Base-by-base conservation (phyloP, 2,888 invertebrate genomes). In the Vanessa cardui region DNA sequence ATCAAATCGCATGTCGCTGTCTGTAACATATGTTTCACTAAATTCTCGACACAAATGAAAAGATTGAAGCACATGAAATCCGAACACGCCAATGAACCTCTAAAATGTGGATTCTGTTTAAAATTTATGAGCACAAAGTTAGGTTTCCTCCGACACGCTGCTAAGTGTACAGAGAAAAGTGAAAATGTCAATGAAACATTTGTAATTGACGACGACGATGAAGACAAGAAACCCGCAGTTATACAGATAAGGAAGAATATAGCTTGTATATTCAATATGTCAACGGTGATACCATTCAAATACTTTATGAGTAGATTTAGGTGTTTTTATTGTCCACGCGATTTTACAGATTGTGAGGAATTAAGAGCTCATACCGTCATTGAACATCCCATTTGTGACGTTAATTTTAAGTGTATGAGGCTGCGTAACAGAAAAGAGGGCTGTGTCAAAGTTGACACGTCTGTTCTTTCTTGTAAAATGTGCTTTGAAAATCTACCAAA, bases 271-370 rank as follows among this genome's bases (percentile, higher is more conserved):
- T 74, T 91, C 0, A 90, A 89, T 64, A 87, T 85, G 82, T 86
- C 89, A 0, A 87, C 88, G 0, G 87, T 83, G 2, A 73, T 90
- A n/a, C 91, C 91, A 0, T 91, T 91, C 58, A 90, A 88, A 70
- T 84, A 82, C 73, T 89, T 81, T 68, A 81, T 86, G 79, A 86
- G 83, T 63, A 82, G 81, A 62, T 89, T 90, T 62, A 73, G 85
- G 26, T 92, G 92, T 72, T 92, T 91, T 65, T 92, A 88, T 66
- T 92, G 91, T 69, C 74, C 86, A 0, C 82, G 84, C 77, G 83
- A 87, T 62, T 91, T 87, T 52, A 76, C 72, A 0, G 80, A 83
- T 21, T 86, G 88, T 64, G 80, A 83, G 2, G 81, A 82, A 45
- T 77, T 92, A 8, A 87, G 82, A 71, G 77, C 83, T 8, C 91